These are phyloP conservation scores for Andrena praecox DNA, from an alignment of 2,888 invertebrate species.

Conservation along the genomic window DNA sequence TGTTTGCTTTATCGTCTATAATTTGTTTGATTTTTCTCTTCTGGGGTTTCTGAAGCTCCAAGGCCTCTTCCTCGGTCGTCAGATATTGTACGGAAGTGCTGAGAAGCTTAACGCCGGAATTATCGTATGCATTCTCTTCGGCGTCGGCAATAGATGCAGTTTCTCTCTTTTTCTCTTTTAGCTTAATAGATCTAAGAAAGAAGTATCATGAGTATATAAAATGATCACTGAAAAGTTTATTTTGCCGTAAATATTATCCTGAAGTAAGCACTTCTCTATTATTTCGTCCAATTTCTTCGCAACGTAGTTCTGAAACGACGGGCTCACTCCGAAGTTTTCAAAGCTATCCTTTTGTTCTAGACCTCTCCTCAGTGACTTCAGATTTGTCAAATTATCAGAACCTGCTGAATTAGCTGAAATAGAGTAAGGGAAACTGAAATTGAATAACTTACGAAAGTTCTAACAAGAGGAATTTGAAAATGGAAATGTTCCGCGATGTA, in stretches of 20 bases:
- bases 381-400: not conserved
- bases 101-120: slow-evolving; percentile 75
- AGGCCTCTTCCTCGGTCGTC: slow-evolving; percentile 43
- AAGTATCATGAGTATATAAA: slow-evolving; percentile 3
- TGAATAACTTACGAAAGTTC: not conserved
- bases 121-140: not conserved
- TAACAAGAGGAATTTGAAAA: not conserved
- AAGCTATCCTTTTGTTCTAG: slow-evolving; percentile 64
- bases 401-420: not conserved
- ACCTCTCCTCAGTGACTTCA: slow-evolving; percentile 54
- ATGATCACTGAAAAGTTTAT: not conserved
- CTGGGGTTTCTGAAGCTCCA: slow-evolving; percentile 30
- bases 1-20: slow-evolving; percentile 29
- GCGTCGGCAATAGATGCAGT: slow-evolving; percentile 15
- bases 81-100: slow-evolving; percentile 66
- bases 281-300: slow-evolving; percentile 76
- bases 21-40: slow-evolving; percentile 41
- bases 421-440: not conserved
- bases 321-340: slow-evolving; percentile 74
- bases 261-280: slow-evolving; percentile 73
- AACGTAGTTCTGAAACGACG: slow-evolving; percentile 74
- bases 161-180: slow-evolving; percentile 11
- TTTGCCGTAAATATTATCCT: not conserved
- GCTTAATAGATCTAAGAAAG: slow-evolving; percentile 75
- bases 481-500: not conserved